Evolutionary conservation across 2,888 invertebrate genomes (phyloP).

Genomic region (Eupsilia transversa): DNA sequence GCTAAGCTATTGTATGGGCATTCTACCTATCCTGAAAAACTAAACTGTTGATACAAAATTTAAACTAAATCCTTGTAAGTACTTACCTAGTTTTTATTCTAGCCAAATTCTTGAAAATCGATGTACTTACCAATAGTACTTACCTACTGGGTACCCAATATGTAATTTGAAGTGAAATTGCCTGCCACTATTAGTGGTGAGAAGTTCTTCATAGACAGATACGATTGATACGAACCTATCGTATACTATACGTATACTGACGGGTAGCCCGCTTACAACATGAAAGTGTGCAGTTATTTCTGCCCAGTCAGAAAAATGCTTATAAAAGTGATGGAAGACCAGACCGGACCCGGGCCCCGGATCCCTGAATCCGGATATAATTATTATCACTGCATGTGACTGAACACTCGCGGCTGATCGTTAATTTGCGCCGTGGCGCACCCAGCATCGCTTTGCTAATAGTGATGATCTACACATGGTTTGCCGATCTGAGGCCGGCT

Average conservation of each 20-base stretch:
- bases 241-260: no score
- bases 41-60: not conserved
- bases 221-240: not conserved
- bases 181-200: not conserved
- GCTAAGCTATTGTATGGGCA: no score
- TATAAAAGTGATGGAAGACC: not conserved
- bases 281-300: not conserved
- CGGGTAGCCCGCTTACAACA: not conserved
- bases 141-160: no score
- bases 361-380: not conserved
- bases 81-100: not conserved
- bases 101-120: not conserved
- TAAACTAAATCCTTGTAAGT: not conserved
- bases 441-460: not conserved
- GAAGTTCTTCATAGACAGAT: not conserved
- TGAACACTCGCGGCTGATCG: not conserved
- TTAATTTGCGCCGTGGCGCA: not conserved
- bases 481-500: not conserved
- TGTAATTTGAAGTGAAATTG: not conserved
- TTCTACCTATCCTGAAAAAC: not conserved
- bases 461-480: not conserved
- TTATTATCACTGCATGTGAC: not conserved
- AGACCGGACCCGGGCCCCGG: no score
- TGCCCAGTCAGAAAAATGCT: not conserved
- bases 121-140: no score